Evolutionary conservation across 1,140 invertebrate species (phyloP), one percentile per base, ranked within the genome.

Genomic region (Teleogryllus occipitalis): DNA sequence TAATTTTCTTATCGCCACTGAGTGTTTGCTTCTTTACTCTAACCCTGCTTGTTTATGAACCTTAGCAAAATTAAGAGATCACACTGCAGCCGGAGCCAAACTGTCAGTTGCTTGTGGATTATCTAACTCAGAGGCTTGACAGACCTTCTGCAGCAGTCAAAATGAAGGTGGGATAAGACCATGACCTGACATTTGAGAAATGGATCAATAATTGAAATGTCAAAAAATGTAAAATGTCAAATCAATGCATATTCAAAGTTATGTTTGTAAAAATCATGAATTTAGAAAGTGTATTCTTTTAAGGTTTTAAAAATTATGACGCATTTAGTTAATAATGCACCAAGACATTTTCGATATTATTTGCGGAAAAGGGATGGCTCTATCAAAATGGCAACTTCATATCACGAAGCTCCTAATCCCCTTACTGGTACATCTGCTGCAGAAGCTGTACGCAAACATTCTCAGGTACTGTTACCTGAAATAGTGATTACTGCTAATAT

Each of bases 241-340:
- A 77, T 8, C 39, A 80, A 18, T 15, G 46, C 39, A 27, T 77
- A n/a, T n/a, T 80, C 18, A 77, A 18, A 73, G 0, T 79, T 73
- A 22, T 80, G 22, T 74, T 21, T 12, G 15, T 10, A 15, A 79
- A 3, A 78, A 22, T 39, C 27, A 39, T 5, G 27, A 39, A 39
- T 39, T 39, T 39, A 39, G 27, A 39, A 39, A 39, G 27, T 39
- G 27, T 39, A 39, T 39, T 39, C 27, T 39, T 49, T 78, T 76
- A 27, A 81, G 80, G 81, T 81, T n/a, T 54, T 81, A 21, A 81
- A 81, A 75, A 78, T 81, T n/a, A 65, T 81, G 80, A 14, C 47
- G 7, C 74, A 80, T 79, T 77, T 81, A 46, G 65, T 79, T n/a
- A 22, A 39, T 18, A 76, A 80, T 72, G 78, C 78, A 5, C 80